A percentile compares a stretch with the other conserved stretches of the same genome.
These are phyloP conservation scores for Willisornis vidua DNA, from an alignment of 2,113 vertebrate species.

Conservation along the genomic window DNA sequence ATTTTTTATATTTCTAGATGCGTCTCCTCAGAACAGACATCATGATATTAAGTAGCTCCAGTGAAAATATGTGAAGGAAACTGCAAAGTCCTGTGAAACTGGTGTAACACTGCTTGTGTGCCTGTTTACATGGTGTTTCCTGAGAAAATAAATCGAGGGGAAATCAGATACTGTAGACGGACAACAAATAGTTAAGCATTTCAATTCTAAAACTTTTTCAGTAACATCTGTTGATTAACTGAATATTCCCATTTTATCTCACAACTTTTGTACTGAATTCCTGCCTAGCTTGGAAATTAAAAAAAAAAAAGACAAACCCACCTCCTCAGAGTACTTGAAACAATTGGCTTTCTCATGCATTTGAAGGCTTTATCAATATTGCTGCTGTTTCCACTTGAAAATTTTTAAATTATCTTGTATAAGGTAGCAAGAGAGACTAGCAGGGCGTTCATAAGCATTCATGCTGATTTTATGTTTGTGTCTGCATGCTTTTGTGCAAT, in stretches of 20 bases:
- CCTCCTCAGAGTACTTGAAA: neutral
- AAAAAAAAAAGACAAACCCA: neutral
- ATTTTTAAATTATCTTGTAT: neutral
- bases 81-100: neutral
- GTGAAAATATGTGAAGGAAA: neutral
- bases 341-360: neutral
- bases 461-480: neutral
- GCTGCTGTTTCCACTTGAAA: neutral
- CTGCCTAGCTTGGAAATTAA: neutral
- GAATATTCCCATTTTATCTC: neutral
- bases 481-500: neutral
- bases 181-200: neutral
- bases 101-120: no score
- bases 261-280: neutral
- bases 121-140: neutral
- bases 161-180: neutral
- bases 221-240: neutral
- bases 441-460: neutral
- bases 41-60: neutral
- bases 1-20: neutral
- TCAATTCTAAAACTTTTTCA: neutral
- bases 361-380: neutral
- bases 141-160: neutral
- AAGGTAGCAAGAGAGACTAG: neutral
- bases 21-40: neutral